Evolutionary conservation across 92 coral and sea anemone species (phyloP).

Genomic region (Actinernus sp.): DNA sequence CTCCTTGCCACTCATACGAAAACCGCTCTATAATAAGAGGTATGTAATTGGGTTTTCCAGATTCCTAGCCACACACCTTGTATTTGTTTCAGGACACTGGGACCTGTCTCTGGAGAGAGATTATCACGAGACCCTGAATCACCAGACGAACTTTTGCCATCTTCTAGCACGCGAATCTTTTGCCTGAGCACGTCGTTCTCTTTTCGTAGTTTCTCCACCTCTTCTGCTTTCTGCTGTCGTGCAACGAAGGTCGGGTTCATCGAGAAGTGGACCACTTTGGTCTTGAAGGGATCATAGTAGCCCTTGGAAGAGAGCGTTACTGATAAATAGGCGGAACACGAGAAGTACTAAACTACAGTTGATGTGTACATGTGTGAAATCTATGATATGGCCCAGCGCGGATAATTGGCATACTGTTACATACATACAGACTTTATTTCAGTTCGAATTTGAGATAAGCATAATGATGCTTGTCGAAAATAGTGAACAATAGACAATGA

Average conservation of each 20-base stretch:
- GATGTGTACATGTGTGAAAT: too few relatives aligned
- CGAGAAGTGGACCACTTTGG: conserved; percentile 93
- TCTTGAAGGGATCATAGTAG: conserved; percentile 88
- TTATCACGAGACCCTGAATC: conserved; percentile 9
- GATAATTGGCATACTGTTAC: too few relatives aligned
- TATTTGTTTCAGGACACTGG: conserved; percentile 78
- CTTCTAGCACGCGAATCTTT: conserved; percentile 68
- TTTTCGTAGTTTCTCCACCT: conserved; percentile 69
- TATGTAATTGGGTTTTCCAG: too few relatives aligned
- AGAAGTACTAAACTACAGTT: too few relatives aligned
- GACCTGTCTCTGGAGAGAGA: conserved; percentile 57
- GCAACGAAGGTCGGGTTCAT: conserved; percentile 89
- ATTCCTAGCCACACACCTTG: conserved; percentile 79
- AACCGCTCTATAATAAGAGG: too few relatives aligned
- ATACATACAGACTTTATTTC: too few relatives aligned
- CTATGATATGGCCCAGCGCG: too few relatives aligned
- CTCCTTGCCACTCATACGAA: too few relatives aligned
- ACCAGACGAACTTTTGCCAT: conserved; percentile 53
- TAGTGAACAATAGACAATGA: too few relatives aligned
- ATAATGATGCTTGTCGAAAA: too few relatives aligned
- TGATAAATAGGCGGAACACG: background rate
- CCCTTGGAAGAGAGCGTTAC: conserved; percentile 72
- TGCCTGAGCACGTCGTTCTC: conserved; percentile 82
- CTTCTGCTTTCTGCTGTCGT: conserved; percentile 81
- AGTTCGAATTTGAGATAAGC: too few relatives aligned